Evolutionary conservation across 37 sponge, comb jelly and placozoan species (phyloP).

Genomic region (Beroe ovata): DNA sequence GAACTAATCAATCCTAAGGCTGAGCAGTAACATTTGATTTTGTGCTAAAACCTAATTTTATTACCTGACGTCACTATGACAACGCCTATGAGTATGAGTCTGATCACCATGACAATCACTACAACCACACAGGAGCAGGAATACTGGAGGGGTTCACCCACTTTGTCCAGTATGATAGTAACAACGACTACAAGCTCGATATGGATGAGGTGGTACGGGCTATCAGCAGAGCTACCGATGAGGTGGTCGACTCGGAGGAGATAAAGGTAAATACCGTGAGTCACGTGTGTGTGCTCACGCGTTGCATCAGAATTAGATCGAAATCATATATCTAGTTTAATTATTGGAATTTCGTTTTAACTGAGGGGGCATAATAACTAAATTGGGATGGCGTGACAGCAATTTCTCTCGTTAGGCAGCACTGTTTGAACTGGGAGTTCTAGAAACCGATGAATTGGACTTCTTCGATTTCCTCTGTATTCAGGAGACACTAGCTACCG

Average conservation of each 20-base stretch:
- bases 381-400: background rate
- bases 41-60: too few relatives aligned
- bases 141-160: slow-evolving; percentile 48
- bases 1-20: too few relatives aligned
- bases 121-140: background rate
- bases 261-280: slow-evolving; percentile 4
- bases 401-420: slow-evolving; percentile 14
- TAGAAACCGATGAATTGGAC: slow-evolving; percentile 60
- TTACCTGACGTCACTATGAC: too few relatives aligned
- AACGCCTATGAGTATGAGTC: too few relatives aligned
- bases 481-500: slow-evolving; percentile 53
- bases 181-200: slow-evolving; percentile 58
- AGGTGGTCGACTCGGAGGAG: slow-evolving; percentile 39
- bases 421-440: slow-evolving; percentile 54
- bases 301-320: too few relatives aligned
- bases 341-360: too few relatives aligned
- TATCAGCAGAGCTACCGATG: slow-evolving; percentile 45
- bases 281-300: too few relatives aligned
- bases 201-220: slow-evolving; percentile 42
- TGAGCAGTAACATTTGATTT: too few relatives aligned
- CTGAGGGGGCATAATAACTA: too few relatives aligned
- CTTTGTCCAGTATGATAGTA: slow-evolving; percentile 22
- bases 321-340: too few relatives aligned
- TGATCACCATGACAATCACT: background rate
- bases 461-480: slow-evolving; percentile 64